Percentiles rank a stretch among this genome's conserved stretches.
Evolutionary conservation across 2,113 vertebrate genomes (phyloP).

Genomic region (Rattus norvegicus): GRCr8 NC_086024.1:108655501-108656000

Average conservation of each 20-base stretch:
- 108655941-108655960: neutral
- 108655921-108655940: neutral
- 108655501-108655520: neutral
- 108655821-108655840: constrained; percentile 6
- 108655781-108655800: neutral
- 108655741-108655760: neutral
- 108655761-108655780: neutral
- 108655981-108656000: constrained; percentile 13
- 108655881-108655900: neutral
- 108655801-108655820: neutral
- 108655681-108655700: neutral
- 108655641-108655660: neutral
- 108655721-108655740: neutral
- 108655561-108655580: neutral
- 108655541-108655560: neutral
- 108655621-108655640: neutral
- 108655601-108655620: too few species aligned
- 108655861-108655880: neutral
- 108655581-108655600: neutral
- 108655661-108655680: neutral
- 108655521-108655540: neutral
- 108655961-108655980: constrained; percentile 17
- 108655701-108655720: neutral
- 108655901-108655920: neutral
- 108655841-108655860: neutral